Percentiles rank a stretch among this genome's conserved stretches.
phyloP scores from a whole-genome alignment of 2,888 invertebrate genomes.

The Caenorhabditis japonica region DNA sequence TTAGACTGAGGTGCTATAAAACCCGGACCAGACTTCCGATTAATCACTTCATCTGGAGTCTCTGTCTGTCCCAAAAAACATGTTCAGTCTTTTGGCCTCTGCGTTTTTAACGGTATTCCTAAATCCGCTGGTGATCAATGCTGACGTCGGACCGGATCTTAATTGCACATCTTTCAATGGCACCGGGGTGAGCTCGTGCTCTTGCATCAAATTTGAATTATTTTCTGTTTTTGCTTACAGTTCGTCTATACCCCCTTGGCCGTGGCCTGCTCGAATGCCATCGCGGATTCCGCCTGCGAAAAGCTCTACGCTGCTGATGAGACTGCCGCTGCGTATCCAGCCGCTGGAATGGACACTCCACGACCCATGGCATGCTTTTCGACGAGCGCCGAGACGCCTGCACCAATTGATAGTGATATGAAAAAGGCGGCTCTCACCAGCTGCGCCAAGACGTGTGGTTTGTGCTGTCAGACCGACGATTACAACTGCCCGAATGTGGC shows the following conservation, averaged over 20 bases:
- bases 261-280: conserved; percentile 19
- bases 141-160: conserved; percentile 1
- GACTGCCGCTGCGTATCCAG: conserved; percentile 13
- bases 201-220: too few species aligned
- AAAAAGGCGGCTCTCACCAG: conserved; percentile 22
- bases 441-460: conserved; percentile 58
- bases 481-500: conserved; percentile 46
- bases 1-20: neutral
- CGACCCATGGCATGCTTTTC: conserved; percentile 21
- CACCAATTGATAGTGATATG: conserved; percentile 17
- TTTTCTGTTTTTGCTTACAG: conserved; percentile 6
- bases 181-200: conserved; percentile 2
- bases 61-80: neutral
- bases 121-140: neutral
- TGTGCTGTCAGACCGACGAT: conserved; percentile 46
- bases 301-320: conserved; percentile 13
- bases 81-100: neutral
- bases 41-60: conserved; percentile 21
- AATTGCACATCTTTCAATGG: conserved; percentile 14
- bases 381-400: conserved; percentile 18
- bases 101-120: too few species aligned
- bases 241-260: conserved; percentile 29
- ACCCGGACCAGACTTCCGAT: neutral
- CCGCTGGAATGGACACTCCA: conserved; percentile 8
- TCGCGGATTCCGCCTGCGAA: conserved; percentile 15